phyloP scores from a whole-genome alignment of 1,140 invertebrate genomes.

The Eupeodes corollae region DNA sequence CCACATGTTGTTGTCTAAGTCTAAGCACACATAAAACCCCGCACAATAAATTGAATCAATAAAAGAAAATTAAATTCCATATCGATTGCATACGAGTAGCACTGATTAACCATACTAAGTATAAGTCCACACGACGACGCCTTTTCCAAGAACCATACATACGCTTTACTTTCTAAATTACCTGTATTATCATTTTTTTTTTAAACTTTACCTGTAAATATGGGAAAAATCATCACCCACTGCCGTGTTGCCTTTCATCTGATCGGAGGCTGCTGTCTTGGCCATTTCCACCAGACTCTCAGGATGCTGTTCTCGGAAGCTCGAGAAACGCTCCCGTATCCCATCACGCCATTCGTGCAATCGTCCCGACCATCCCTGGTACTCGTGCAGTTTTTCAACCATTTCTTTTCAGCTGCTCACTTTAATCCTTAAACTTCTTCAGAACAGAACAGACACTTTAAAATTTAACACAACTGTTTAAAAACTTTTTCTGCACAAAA shows the following conservation, averaged over 20 bases:
- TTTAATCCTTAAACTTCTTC: not conserved
- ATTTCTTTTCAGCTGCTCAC: conserved; percentile 3
- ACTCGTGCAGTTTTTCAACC: conserved; percentile 68
- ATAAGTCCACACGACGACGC: too few species aligned
- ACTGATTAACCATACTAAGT: too few species aligned
- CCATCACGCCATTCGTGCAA: conserved; percentile 54
- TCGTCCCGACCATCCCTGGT: conserved; percentile 59
- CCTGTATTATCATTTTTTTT: too few species aligned
- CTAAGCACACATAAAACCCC: too few species aligned
- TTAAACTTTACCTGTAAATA: conserved; percentile 54
- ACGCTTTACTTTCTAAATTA: too few species aligned
- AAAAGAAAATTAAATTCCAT: too few species aligned
- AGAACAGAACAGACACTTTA: not conserved
- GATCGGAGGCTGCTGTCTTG: conserved; percentile 19
- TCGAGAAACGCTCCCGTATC: conserved; percentile 45
- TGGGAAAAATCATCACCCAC: conserved; percentile 56
- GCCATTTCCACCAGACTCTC: conserved; percentile 37
- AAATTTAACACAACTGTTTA: not conserved
- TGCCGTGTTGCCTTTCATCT: conserved; percentile 27
- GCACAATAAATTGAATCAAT: too few species aligned
- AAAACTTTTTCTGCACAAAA: not conserved
- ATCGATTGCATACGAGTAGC: too few species aligned
- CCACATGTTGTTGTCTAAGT: too few species aligned
- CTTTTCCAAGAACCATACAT: too few species aligned
- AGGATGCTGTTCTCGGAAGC: conserved; percentile 47